phyloP scores from a whole-genome alignment of 1,140 invertebrate genomes.

The Lucilia cuprina region DNA sequence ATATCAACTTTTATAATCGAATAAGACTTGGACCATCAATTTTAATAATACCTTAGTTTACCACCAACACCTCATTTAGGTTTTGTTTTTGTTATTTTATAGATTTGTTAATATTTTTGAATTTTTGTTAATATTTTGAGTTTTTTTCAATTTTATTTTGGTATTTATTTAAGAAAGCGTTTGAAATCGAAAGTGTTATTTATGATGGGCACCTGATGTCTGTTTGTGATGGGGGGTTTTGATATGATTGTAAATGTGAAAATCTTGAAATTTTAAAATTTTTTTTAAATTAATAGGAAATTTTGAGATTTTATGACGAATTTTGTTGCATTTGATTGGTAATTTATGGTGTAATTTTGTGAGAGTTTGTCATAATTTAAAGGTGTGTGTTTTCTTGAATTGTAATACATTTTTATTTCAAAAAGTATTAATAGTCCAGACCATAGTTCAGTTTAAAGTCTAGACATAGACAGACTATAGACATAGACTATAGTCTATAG shows the following conservation, averaged over 20 bases:
- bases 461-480: too few species aligned
- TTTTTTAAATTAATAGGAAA: too few species aligned
- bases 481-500: too few species aligned
- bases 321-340: not conserved
- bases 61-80: not conserved
- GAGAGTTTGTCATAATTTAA: not conserved
- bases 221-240: too few species aligned
- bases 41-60: not conserved
- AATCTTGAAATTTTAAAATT: too few species aligned
- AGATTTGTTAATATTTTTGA: not conserved
- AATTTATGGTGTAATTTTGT: not conserved
- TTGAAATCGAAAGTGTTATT: slow-evolving; percentile 11
- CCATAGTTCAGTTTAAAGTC: too few species aligned
- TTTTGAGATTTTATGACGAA: not conserved
- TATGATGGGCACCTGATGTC: not conserved
- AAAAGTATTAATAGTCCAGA: too few species aligned
- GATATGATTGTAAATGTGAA: too few species aligned
- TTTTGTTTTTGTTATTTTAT: not conserved
- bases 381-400: too few species aligned
- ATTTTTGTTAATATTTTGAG: not conserved
- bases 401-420: too few species aligned
- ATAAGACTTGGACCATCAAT: not conserved
- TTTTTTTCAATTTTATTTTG: not conserved
- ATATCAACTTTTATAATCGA: not conserved
- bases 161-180: not conserved